Conservation (phyloP, 2,888 invertebrate genomes). For the Platycnemis pennipes region DNA sequence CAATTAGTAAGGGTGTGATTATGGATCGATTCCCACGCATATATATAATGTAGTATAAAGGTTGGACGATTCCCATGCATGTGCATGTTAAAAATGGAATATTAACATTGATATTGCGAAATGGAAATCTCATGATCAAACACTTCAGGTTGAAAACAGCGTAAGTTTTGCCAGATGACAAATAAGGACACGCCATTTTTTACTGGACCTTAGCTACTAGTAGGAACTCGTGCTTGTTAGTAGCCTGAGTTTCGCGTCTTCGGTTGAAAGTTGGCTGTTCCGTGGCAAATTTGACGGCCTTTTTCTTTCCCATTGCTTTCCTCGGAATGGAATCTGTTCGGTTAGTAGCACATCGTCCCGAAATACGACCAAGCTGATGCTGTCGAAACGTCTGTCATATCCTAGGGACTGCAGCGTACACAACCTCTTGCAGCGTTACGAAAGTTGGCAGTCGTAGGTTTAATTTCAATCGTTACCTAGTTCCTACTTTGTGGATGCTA, state of each 20-base stretch:
- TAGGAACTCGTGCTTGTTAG: too few relatives aligned
- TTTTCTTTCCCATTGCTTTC: neutral
- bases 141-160: too few relatives aligned
- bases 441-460: neutral
- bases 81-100: too few relatives aligned
- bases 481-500: neutral
- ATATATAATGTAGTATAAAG: too few relatives aligned
- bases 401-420: neutral
- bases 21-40: too few relatives aligned
- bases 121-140: too few relatives aligned
- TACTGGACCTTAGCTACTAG: too few relatives aligned
- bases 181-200: too few relatives aligned
- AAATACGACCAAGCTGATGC: neutral
- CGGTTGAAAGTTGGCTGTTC: neutral
- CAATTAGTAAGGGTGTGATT: too few relatives aligned
- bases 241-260: neutral
- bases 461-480: neutral
- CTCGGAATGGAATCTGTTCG: neutral
- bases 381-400: neutral
- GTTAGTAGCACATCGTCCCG: conserved; percentile 1
- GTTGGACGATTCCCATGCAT: too few relatives aligned
- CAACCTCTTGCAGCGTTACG: neutral
- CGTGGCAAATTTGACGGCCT: neutral
- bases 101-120: too few relatives aligned
- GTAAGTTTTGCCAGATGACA: too few relatives aligned